A percentile compares a stretch with the other conserved stretches of the same genome.
Evolutionary conservation across 1,140 invertebrate species (phyloP).

Genomic region (Drosophila arawakana): DNA sequence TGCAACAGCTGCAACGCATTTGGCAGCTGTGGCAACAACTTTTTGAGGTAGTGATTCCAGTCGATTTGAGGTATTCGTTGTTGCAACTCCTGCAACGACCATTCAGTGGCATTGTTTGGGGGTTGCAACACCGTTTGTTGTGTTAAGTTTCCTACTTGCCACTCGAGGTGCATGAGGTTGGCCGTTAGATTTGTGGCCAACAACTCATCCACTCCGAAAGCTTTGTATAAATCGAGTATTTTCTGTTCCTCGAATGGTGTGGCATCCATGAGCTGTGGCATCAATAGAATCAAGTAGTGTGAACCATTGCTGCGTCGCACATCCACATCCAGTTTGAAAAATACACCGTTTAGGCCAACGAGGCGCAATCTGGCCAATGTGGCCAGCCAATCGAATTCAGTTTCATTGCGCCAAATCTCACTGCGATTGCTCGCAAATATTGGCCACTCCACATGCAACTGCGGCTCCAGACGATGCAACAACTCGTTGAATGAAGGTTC

Average conservation of each 20-base stretch:
- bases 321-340: slow-evolving; percentile 59
- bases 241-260: slow-evolving; percentile 12
- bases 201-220: slow-evolving; percentile 49
- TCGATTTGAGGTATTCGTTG: slow-evolving; percentile 50
- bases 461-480: slow-evolving; percentile 30
- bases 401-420: slow-evolving; percentile 51
- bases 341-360: slow-evolving; percentile 58
- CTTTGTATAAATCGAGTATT: slow-evolving; percentile 47
- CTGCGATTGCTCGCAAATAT: slow-evolving; percentile 52
- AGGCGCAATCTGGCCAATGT: slow-evolving; percentile 46
- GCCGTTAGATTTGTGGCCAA: slow-evolving; percentile 43
- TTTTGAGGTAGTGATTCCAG: slow-evolving; percentile 55
- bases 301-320: slow-evolving; percentile 53
- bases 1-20: slow-evolving; percentile 41
- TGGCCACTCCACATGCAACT: slow-evolving; percentile 61
- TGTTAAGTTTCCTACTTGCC: slow-evolving; percentile 42
- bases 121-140: slow-evolving; percentile 7
- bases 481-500: slow-evolving; percentile 46
- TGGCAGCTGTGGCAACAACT: slow-evolving; percentile 12
- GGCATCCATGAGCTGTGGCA: slow-evolving; percentile 18
- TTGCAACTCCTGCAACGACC: slow-evolving; percentile 39
- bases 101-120: slow-evolving; percentile 21
- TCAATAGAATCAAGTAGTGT: slow-evolving; percentile 52
- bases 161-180: slow-evolving; percentile 52
- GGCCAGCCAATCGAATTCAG: slow-evolving; percentile 57